Base-by-base conservation (phyloP, 2,113 vertebrate genomes). In the Cephalopholis sonnerati region DNA sequence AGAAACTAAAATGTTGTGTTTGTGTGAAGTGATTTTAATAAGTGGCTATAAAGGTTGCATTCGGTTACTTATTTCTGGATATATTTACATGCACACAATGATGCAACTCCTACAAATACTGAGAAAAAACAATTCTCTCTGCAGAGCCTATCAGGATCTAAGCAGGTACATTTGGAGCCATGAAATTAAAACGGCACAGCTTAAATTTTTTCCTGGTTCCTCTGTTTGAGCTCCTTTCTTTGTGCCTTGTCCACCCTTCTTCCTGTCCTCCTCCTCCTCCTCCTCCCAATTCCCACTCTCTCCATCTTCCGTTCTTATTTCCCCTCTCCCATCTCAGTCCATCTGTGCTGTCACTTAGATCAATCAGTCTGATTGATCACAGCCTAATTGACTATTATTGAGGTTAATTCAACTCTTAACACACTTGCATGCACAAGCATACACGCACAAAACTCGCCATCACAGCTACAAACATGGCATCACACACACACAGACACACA, bases 331-430 rank as follows among this genome's bases (percentile, higher is more conserved):
- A 57, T 94, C 86, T 90, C 1, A 95, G 97, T 99, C 97, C 93
- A 93, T 94, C 96, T 89, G 93, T 94, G 96, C 97, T 97, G 97
- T 97, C 96, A 96, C 96, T 98, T 97, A 97, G 96, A 99, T 99
- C 97, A 97, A 99, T 99, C 98, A 99, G 97, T 95, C 97, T 99
- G 98, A 99, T 99, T 98, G 98, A 99, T 99, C 98, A 97, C 97
- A 91, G 88, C 96, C 96, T 96, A 96, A 96, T 95, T 97, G 97
- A 95, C 96, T 96, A 95, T 98, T 99, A 97, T 97, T 97, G 97
- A 97, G 96, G 96, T 97, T 99, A 98, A 98, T 98, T 99, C 97
- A 97, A 97, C 97, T 97, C 97, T 97, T 96, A 97, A 95, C 53
- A 62, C 95, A 95, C 93, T 86, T 22, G 78, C 96, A 97, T 86